Base-by-base conservation (phyloP, 2,113 vertebrate genomes). In the Tenrec ecaudatus region DNA sequence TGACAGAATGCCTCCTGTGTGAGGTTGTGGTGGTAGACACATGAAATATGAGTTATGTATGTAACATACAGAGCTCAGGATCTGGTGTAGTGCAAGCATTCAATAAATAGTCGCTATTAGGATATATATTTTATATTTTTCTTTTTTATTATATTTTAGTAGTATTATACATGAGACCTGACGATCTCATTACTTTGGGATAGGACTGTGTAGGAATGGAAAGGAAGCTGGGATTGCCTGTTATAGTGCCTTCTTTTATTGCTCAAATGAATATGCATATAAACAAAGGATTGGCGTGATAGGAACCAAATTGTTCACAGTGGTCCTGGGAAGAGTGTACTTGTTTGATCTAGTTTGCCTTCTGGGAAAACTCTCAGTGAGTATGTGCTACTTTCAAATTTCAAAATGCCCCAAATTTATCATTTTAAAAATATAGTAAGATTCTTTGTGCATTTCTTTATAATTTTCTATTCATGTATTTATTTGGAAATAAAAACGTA, bases 351-450 rank as follows among this genome's bases (percentile, higher is more conserved):
- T 88, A 27, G 5, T 31, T 75, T 38, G 38, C 40, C 20, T 88
- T 43, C 22, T 0, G 19, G 25, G 66, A 83, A 71, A 83, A 43
- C 93, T 95, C 82, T 91, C 79, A 79, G 71, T 62, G 38, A 88
- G n/a, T 9, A 64, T 17, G 4, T 73, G 6, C 31, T 86, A 57
- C 53, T 66, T 80, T 83, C 75, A 8, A 89, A 87, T 83, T 88
- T 78, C 58, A 73, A 69, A 90, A 83, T 77, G 33, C 22, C 29
- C 62, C 36, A 78, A 64, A 79, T 15, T 77, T 88, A 84, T 68
- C 38, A 83, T 78, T 38, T 76, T 7, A 62, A 78, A 87, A 57
- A 57, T 29, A 69, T 58, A 66, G 73, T 57, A 7, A 90, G 15
- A 64, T 83, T 6, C 78, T 10, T 15, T 69, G 2, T 64, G 25